phyloP scores from a whole-genome alignment of 2,888 invertebrate genomes.

The Phortica magna region DNA sequence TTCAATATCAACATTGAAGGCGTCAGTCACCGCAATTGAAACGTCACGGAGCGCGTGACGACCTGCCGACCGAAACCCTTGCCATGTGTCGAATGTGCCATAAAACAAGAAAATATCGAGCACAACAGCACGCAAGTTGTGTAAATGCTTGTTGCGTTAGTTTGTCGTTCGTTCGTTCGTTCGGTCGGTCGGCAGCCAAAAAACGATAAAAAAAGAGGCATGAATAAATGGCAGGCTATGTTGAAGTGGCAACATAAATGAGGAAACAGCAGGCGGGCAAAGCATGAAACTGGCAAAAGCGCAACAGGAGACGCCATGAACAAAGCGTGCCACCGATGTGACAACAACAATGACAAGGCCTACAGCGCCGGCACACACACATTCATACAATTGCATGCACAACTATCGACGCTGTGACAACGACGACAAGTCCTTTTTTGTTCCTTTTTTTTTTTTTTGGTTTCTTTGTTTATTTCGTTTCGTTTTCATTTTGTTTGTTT shows the following conservation, averaged over 20 bases:
- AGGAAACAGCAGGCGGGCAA: slow-evolving; percentile 46
- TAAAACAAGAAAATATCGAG: slow-evolving; percentile 28
- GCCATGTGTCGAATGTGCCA: not conserved
- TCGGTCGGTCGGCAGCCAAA: slow-evolving; percentile 36
- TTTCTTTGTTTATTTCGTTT: slow-evolving; percentile 41
- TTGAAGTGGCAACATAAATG: slow-evolving; percentile 26
- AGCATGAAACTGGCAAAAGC: slow-evolving; percentile 43
- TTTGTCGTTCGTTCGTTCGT: slow-evolving; percentile 36
- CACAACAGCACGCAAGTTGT: slow-evolving; percentile 6
- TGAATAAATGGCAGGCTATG: slow-evolving; percentile 28
- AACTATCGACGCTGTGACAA: slow-evolving; percentile 40
- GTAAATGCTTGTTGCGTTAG: slow-evolving; percentile 54
- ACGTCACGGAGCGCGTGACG: slow-evolving; percentile 59
- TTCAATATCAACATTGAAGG: slow-evolving; percentile 58
- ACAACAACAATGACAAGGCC: slow-evolving; percentile 2
- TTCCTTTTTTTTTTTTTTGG: slow-evolving; percentile 44
- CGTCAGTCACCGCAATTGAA: slow-evolving; percentile 64
- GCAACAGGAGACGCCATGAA: slow-evolving; percentile 65
- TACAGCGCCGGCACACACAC: slow-evolving; percentile 12
- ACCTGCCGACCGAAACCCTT: not conserved
- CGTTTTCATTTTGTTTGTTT: not conserved
- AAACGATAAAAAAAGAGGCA: slow-evolving; percentile 1
- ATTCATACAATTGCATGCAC: slow-evolving; percentile 38
- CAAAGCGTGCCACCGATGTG: slow-evolving; percentile 4
- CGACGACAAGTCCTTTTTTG: slow-evolving; percentile 43